phyloP scores from a whole-genome alignment of 2,888 invertebrate genomes.

The Acronicta alni region DNA sequence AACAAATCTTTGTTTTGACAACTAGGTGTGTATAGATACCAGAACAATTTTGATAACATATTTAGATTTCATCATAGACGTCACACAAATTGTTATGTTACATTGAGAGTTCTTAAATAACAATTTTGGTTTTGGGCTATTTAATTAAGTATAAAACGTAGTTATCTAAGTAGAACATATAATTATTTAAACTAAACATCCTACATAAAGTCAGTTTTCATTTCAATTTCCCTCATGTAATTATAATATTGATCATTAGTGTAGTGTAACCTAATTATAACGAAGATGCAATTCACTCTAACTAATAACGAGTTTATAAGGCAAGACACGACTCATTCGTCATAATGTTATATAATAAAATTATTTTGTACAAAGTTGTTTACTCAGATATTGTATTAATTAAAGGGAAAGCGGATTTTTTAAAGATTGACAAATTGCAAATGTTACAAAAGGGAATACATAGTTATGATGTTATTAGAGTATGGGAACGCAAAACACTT shows the following conservation, averaged over 20 bases:
- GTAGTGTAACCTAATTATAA: slow-evolving; percentile 26
- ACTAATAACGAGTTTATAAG: slow-evolving; percentile 35
- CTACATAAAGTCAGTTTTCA: slow-evolving; percentile 40
- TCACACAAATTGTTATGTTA: slow-evolving; percentile 48
- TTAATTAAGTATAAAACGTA: slow-evolving; percentile 29
- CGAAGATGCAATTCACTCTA: slow-evolving; percentile 32
- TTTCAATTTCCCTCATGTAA: slow-evolving; percentile 30
- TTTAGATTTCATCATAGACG: slow-evolving; percentile 29
- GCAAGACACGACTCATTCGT: slow-evolving; percentile 54
- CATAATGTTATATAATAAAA: slow-evolving; percentile 38
- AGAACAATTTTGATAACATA: slow-evolving; percentile 50
- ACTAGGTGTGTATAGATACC: slow-evolving; percentile 38
- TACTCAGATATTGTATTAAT: slow-evolving; percentile 9
- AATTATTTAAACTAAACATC: slow-evolving; percentile 38
- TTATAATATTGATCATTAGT: slow-evolving; percentile 21
- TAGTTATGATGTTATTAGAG: slow-evolving; percentile 12
- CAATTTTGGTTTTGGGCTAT: slow-evolving; percentile 24
- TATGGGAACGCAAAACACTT: slow-evolving; percentile 34
- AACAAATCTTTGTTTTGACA: slow-evolving; percentile 50
- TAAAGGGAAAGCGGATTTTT: neutral
- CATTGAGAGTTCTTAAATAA: slow-evolving; percentile 33
- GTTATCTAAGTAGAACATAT: slow-evolving; percentile 27
- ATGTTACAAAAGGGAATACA: slow-evolving; percentile 16
- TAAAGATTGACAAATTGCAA: slow-evolving; percentile 22
- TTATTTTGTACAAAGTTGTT: slow-evolving; percentile 49